Base-by-base conservation (phyloP, 1,140 invertebrate genomes). In the Drosophila sechellia region DNA sequence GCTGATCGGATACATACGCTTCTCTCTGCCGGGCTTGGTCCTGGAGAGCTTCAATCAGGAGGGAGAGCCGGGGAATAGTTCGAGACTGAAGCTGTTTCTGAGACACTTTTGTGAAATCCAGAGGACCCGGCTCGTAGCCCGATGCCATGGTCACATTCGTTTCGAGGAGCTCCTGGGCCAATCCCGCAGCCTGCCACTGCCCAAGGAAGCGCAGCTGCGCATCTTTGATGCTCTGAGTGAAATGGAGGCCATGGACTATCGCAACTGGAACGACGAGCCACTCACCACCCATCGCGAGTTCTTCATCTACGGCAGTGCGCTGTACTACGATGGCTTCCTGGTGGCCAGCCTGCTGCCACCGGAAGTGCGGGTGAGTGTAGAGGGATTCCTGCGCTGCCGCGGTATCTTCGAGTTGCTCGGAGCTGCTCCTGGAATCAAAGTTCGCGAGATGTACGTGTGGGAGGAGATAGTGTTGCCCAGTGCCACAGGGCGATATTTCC, bases 191-290 rank as follows among this genome's bases (percentile, higher is more conserved):
- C 35, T 96, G 40, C 93, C 94, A n/a, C 86, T 97, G 49, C 96
- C 96, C 2, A 94, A 95, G 84, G 96, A 96, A 77, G 95, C 95
- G 10, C 94, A 95, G 80, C 93, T 96, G 71, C 95, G 96, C 91
- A 94, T 97, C 55, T 96, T 96, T 84, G 95, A 96, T 92, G 95
- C 95, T 4, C 92, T 97, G 5, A 96, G 95, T 80, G 96, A 97
- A 92, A 94, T 97, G 90, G 96, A 96, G 93, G 95, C 96, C 15
- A 96, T 96, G 93, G 96, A 97, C 92, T 96, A 96, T 92, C 93
- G 95, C 79, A 96, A 96, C 92, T 96, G 96, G 96, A 96, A 95
- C 85, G 95, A 96, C 91, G 95, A 96, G 90, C 94, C 95, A 1
- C 93, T 96, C 87, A 95, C 96, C 79, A 96, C 95, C 77, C 96